Conservation (phyloP, 2,888 invertebrate genomes). For the Pseudococcus viburni region DNA sequence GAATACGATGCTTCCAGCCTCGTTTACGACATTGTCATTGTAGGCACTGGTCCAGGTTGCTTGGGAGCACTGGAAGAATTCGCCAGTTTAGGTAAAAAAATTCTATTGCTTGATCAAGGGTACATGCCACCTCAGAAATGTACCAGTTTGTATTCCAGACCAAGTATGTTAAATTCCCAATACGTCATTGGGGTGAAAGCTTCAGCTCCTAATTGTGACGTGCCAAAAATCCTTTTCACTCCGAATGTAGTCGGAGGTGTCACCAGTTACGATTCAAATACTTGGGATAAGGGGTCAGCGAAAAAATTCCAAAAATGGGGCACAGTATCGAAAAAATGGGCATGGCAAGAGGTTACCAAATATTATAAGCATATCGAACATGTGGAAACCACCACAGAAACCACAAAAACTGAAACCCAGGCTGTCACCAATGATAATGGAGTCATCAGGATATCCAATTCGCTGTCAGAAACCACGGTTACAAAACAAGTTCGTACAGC, state of each 20-base stretch:
- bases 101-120: slow-evolving; percentile 39
- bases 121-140: slow-evolving; percentile 21
- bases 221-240: slow-evolving; percentile 10
- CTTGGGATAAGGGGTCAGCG: slow-evolving; percentile 43
- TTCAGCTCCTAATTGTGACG: slow-evolving; percentile 15
- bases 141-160: slow-evolving; percentile 49
- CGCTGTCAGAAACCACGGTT: background rate
- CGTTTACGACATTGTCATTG: slow-evolving; percentile 16
- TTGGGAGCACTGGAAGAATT: slow-evolving; percentile 30
- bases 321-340: slow-evolving; percentile 29
- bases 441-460: background rate
- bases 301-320: slow-evolving; percentile 40
- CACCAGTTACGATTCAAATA: slow-evolving; percentile 43
- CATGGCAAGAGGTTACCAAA: slow-evolving; percentile 42
- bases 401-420: background rate
- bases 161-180: slow-evolving; percentile 20
- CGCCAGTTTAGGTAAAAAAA: slow-evolving; percentile 12
- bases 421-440: slow-evolving; percentile 4
- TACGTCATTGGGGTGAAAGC: slow-evolving; percentile 39
- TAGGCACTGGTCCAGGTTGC: slow-evolving; percentile 28
- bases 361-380: slow-evolving; percentile 51
- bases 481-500: slow-evolving; percentile 33
- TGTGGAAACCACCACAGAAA: background rate
- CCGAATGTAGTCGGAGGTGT: slow-evolving; percentile 47
- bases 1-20: background rate